Evolutionary conservation across 2,888 invertebrate species (phyloP).

Genomic region (Drosophila mimetica): DNA sequence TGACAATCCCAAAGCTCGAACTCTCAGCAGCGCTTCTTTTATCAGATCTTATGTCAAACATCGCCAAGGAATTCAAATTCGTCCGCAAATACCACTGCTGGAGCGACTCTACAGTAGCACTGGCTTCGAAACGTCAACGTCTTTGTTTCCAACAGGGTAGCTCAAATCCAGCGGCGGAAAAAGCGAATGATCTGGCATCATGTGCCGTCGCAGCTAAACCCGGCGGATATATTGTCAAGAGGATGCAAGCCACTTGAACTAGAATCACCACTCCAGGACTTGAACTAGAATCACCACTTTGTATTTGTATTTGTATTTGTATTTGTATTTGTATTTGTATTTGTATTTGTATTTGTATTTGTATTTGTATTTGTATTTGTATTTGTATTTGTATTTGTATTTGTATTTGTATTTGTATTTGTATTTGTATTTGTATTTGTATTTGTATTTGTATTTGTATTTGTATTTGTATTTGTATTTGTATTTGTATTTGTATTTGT

Average conservation of each 20-base stretch:
- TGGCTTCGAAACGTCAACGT: background rate
- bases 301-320: too few relatives aligned
- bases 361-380: too few relatives aligned
- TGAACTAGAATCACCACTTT: too few relatives aligned
- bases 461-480: too few relatives aligned
- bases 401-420: too few relatives aligned
- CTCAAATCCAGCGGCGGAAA: background rate
- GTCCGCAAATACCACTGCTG: background rate
- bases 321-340: too few relatives aligned
- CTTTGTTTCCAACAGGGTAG: slow-evolving; percentile 1
- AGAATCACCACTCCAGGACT: too few relatives aligned
- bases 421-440: too few relatives aligned
- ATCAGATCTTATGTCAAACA: background rate
- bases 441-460: too few relatives aligned
- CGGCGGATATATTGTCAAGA: background rate
- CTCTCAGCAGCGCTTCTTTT: background rate
- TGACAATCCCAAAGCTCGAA: background rate
- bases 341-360: too few relatives aligned
- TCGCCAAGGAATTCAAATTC: background rate
- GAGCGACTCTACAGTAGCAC: background rate
- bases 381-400: too few relatives aligned
- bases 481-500: too few relatives aligned
- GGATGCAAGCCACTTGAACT: background rate
- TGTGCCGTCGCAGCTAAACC: background rate
- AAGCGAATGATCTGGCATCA: background rate